These are phyloP conservation scores for Heliconius aoede DNA, from an alignment of 2,888 invertebrate genomes.

Conservation along the genomic window DNA sequence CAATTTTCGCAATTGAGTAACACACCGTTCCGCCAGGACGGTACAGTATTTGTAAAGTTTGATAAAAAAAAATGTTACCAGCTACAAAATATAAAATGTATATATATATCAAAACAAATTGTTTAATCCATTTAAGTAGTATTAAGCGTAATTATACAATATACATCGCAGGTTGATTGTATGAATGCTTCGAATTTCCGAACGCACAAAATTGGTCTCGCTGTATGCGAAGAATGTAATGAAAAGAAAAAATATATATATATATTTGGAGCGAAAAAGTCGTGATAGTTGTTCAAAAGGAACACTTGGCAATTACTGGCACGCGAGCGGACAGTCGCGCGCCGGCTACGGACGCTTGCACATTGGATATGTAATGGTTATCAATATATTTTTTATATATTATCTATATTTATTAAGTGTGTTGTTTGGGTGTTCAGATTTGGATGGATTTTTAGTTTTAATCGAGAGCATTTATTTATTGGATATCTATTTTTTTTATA, in stretches of 20 bases:
- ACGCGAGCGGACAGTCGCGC: slow-evolving; percentile 82
- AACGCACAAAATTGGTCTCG: slow-evolving; percentile 72
- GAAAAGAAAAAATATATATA: slow-evolving; percentile 60
- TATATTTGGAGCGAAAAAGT: slow-evolving; percentile 81
- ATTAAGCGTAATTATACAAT: slow-evolving; percentile 41
- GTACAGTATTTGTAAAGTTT: not conserved
- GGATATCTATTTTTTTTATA: no score
- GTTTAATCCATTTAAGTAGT: slow-evolving; percentile 18
- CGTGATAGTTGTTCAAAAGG: slow-evolving; percentile 83
- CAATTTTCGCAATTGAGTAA: not conserved
- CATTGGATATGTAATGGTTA: slow-evolving; percentile 51
- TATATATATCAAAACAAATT: not conserved
- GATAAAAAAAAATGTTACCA: not conserved
- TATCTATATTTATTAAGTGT: not conserved
- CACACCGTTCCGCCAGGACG: not conserved
- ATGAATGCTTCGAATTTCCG: slow-evolving; percentile 75
- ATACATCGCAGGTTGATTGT: slow-evolving; percentile 55
- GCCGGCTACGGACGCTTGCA: slow-evolving; percentile 65
- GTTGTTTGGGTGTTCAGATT: not conserved
- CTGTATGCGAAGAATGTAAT: slow-evolving; percentile 78
- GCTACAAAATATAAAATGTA: not conserved
- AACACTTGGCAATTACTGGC: slow-evolving; percentile 80
- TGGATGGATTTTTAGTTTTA: not conserved
- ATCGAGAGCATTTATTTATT: not conserved
- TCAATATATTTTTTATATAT: not conserved